phyloP scores from a whole-genome alignment of 2,797 vertebrate species.

The Salarias fasciatus region DNA sequence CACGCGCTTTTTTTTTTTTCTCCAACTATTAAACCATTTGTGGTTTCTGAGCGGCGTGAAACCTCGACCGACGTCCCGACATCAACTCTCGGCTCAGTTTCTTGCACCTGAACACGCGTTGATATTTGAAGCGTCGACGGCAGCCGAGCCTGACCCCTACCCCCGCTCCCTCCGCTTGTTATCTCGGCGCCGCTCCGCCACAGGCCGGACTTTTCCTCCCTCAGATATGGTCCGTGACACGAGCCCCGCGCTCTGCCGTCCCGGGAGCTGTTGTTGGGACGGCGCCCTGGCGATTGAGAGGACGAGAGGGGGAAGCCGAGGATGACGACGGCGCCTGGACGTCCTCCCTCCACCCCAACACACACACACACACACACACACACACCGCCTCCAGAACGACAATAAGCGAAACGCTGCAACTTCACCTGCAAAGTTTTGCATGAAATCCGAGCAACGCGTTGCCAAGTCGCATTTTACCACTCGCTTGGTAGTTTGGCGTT shows the following conservation, averaged over 20 bases:
- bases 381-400: slow-evolving; percentile 7
- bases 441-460: too few species aligned
- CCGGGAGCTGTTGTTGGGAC: slow-evolving; percentile 25
- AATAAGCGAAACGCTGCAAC: too few species aligned
- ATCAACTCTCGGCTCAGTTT: too few species aligned
- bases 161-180: slow-evolving; percentile 38
- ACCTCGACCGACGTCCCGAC: too few species aligned
- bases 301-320: slow-evolving; percentile 38
- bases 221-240: slow-evolving; percentile 34
- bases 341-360: slow-evolving; percentile 24
- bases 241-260: background rate
- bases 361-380: slow-evolving; percentile 2
- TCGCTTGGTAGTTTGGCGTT: too few species aligned
- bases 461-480: too few species aligned
- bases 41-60: too few species aligned
- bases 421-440: slow-evolving; percentile 16
- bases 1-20: too few species aligned
- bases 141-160: too few species aligned
- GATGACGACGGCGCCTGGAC: slow-evolving; percentile 53
- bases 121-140: too few species aligned
- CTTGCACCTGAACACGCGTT: too few species aligned
- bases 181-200: slow-evolving; percentile 30
- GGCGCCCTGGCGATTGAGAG: slow-evolving; percentile 44
- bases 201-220: slow-evolving; percentile 42
- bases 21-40: too few species aligned